Conservation (phyloP, 2,113 vertebrate genomes). For the Myocastor coypus region DNA sequence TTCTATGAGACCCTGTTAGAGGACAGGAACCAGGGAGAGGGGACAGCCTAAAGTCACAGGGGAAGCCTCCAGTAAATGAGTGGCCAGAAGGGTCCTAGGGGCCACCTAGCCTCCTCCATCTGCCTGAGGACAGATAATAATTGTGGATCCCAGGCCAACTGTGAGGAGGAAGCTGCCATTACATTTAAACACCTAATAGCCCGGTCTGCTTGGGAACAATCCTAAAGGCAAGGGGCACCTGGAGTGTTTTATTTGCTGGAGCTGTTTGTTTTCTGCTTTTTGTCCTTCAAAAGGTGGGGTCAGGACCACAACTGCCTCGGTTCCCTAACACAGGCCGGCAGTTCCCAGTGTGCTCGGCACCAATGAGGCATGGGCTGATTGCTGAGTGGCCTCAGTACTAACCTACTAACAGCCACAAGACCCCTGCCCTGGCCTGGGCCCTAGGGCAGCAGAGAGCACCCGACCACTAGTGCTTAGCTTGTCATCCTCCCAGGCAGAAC, state of each 20-base stretch:
- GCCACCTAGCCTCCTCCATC: not conserved
- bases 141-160: not conserved
- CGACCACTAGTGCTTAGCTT: too few relatives aligned
- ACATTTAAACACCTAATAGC: not conserved
- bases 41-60: not conserved
- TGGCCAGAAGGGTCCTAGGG: not conserved
- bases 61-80: not conserved
- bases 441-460: accelerated
- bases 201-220: not conserved
- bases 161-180: not conserved
- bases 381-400: accelerated
- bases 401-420: too few relatives aligned
- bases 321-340: accelerated
- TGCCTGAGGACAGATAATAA: not conserved
- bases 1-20: not conserved
- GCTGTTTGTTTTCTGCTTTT: not conserved
- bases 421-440: not conserved
- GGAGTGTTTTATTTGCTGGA: not conserved
- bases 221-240: not conserved
- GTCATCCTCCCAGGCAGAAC: not conserved
- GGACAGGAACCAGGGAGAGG: not conserved
- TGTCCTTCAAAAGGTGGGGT: not conserved
- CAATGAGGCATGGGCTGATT: accelerated
- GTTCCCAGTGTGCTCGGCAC: accelerated
- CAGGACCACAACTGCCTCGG: not conserved